A percentile compares a stretch with the other conserved stretches of the same genome.
Evolutionary conservation across 2,888 invertebrate species (phyloP).

Genomic region (Xanthostigma xanthostigma): DNA sequence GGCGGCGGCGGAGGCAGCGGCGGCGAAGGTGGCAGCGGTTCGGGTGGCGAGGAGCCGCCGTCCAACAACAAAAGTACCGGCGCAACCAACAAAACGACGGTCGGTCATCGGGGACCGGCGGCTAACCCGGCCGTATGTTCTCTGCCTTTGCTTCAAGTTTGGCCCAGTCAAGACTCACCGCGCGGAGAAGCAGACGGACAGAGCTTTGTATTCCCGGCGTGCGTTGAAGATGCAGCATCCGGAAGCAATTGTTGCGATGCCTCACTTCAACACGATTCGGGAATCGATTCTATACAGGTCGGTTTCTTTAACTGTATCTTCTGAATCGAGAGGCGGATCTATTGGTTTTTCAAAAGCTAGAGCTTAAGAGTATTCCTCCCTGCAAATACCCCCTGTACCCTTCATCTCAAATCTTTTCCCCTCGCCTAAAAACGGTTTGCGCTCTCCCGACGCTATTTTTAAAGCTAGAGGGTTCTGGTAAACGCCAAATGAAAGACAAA

Average conservation of each 20-base stretch:
- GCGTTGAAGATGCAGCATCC: slow-evolving; percentile 25
- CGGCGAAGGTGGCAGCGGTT: slow-evolving; percentile 18
- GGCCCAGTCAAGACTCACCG: slow-evolving; percentile 58
- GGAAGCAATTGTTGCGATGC: slow-evolving; percentile 29
- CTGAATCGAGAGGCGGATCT: too few relatives aligned
- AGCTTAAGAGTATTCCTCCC: too few relatives aligned
- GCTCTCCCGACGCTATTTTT: too few relatives aligned
- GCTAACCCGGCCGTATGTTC: slow-evolving; percentile 33
- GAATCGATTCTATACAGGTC: slow-evolving; percentile 59
- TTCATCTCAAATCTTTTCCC: too few relatives aligned
- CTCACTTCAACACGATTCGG: slow-evolving; percentile 42
- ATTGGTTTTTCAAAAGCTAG: too few relatives aligned
- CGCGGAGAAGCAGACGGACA: slow-evolving; percentile 51
- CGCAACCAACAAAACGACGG: not conserved
- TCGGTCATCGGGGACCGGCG: not conserved
- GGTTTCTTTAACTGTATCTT: not conserved
- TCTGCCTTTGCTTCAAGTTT: slow-evolving; percentile 42
- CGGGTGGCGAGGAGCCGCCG: not conserved
- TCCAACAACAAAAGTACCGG: not conserved
- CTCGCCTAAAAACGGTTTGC: too few relatives aligned
- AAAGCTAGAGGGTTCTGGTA: too few relatives aligned
- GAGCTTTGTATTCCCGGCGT: slow-evolving; percentile 48
- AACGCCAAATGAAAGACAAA: too few relatives aligned
- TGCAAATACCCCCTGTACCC: too few relatives aligned
- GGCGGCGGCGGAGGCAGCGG: slow-evolving; percentile 22